phyloP scores from a whole-genome alignment of 2,113 vertebrate species.

The Nycticryphes semicollaris region DNA sequence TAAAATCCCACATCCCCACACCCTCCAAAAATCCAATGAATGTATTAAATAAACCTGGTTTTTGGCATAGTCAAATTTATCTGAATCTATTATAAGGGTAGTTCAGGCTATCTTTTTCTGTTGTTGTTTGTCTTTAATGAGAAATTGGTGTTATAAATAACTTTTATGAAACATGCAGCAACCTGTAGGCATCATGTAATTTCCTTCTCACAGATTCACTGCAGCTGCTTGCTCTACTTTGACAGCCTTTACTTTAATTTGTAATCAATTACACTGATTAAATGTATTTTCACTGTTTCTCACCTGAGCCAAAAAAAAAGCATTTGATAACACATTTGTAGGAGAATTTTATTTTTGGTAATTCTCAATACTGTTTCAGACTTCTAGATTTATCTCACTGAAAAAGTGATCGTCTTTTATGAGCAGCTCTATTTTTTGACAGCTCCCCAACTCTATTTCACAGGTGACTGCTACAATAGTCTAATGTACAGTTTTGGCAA shows the following conservation, averaged over 20 bases:
- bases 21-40: neutral
- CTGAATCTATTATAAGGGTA: neutral
- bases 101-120: neutral
- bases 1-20: neutral
- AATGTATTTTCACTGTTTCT: neutral
- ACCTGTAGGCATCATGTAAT: neutral
- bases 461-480: neutral
- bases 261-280: neutral
- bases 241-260: constrained; percentile 1
- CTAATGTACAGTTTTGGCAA: neutral
- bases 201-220: neutral
- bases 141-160: constrained; percentile 1
- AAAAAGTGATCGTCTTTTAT: neutral
- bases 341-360: neutral
- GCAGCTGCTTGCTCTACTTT: neutral
- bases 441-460: neutral
- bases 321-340: neutral
- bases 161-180: neutral
- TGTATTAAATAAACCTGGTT: neutral
- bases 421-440: neutral
- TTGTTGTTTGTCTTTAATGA: constrained; percentile 14
- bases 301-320: neutral
- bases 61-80: neutral
- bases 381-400: neutral
- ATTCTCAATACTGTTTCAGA: neutral